Conservation (phyloP, 2,888 invertebrate genomes). For the Brenthis daphne region DNA sequence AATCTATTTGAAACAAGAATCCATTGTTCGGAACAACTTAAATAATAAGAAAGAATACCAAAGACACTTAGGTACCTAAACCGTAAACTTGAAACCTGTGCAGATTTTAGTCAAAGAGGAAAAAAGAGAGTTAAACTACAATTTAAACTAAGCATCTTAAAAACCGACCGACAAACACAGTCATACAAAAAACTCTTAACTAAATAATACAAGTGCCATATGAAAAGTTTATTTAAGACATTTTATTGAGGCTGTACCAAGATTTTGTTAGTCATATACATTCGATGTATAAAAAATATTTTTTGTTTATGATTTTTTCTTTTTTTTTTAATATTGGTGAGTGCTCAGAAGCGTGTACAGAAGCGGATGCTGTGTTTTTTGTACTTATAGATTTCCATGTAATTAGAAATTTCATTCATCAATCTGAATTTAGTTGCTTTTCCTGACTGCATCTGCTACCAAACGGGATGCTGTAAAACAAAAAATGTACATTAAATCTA, state of each 20-base stretch:
- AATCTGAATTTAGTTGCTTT: conserved; percentile 57
- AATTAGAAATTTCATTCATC: conserved; percentile 34
- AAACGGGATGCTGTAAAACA: conserved; percentile 65
- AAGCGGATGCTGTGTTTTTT: conserved; percentile 48
- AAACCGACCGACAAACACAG: conserved; percentile 29
- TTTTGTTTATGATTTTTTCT: conserved; percentile 30
- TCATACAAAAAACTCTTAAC: conserved; percentile 47
- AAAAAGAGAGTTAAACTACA: conserved; percentile 53
- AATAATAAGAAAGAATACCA: conserved; percentile 40
- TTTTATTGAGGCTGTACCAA: conserved; percentile 9
- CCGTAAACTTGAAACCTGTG: conserved; percentile 35
- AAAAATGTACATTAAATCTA: conserved; percentile 32
- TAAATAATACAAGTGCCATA: conserved; percentile 38
- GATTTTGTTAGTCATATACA: conserved; percentile 2
- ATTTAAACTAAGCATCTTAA: conserved; percentile 44
- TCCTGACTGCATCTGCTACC: conserved; percentile 65
- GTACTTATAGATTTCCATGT: conserved; percentile 51
- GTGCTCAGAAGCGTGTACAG: conserved; percentile 45
- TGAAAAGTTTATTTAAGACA: conserved; percentile 23
- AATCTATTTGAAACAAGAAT: conserved; percentile 50
- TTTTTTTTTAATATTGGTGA: conserved; percentile 33
- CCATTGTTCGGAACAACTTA: conserved; percentile 60
- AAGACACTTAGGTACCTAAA: conserved; percentile 24
- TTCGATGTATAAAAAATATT: conserved; percentile 35
- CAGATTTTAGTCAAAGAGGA: conserved; percentile 42